Conservation (phyloP, 2,888 invertebrate species). For the Monochamus alternatus region DNA sequence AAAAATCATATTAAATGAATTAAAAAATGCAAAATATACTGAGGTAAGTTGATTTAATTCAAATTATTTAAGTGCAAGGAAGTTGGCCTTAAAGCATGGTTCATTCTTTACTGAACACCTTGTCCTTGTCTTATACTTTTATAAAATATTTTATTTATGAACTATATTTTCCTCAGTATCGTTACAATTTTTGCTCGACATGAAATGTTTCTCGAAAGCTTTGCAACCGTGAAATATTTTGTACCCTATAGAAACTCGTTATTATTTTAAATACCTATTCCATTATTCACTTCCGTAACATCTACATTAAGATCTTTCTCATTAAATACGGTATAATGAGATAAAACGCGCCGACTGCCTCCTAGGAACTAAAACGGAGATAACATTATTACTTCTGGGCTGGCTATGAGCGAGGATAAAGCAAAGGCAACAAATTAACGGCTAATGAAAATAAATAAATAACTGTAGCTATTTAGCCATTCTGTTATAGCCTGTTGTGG, state of each 20-base stretch:
- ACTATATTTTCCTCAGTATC: no score
- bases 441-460: constrained; percentile 1
- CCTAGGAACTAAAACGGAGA: neutral
- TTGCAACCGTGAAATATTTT: no score
- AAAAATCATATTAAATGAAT: no score
- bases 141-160: no score
- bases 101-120: no score
- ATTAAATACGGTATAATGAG: neutral
- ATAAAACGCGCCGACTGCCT: neutral
- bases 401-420: neutral
- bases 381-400: neutral
- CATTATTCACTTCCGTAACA: neutral
- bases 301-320: neutral
- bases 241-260: neutral
- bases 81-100: no score
- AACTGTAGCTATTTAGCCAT: neutral
- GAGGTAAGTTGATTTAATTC: no score
- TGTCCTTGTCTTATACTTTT: no score
- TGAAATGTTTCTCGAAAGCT: no score
- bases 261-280: neutral
- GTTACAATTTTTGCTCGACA: no score
- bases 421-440: neutral
- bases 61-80: no score
- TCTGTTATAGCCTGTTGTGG: neutral
- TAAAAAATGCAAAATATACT: no score